Evolutionary conservation across 2,797 vertebrate genomes (phyloP), one percentile per base, ranked within the genome.

Genomic region (Phoebastria nigripes): DNA sequence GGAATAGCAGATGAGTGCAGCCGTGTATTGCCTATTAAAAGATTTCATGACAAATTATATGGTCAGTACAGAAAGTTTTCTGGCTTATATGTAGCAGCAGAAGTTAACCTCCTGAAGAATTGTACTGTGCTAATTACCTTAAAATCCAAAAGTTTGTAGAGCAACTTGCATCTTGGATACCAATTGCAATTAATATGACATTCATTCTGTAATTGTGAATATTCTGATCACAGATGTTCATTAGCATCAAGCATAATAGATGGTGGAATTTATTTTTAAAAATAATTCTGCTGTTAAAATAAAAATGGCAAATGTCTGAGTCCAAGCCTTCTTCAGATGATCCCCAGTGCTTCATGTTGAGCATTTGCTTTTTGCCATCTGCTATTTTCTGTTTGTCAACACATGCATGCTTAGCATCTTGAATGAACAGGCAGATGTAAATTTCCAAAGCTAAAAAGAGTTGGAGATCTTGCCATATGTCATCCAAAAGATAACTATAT

Each of bases 341-440:
- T 95, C 37, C 61, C 67, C 71, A 76, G 0, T 94, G 82, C 59
- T 94, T 76, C 24, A 12, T 15, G 35, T 41, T 84, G 83, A 95
- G 67, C 92, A 66, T 95, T 96, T 95, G 59, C 70, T 87, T 95
- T 95, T 80, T 94, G 93, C 91, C 94, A 95, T 96, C 94, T 96
- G 90, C 59, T 96, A 14, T 96, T 84, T 94, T 89, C 73, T 93
- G 9, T 97, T 96, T 94, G 90, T 95, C 82, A 88, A 87, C 90
- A 92, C 86, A 4, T 63, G 69, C 58, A 41, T 54, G 31, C 51
- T 73, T 31, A 87, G 66, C 55, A 82, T 96, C 81, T 55, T 90
- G 87, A 93, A 73, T 37, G 70, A 96, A 54, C 47, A 82, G 77
- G 78, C 93, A 90, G 82, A 89, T 89, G 66, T 63, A 94, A 71